phyloP scores from a whole-genome alignment of 2,888 invertebrate species.

The Drosophila mayaguana region DNA sequence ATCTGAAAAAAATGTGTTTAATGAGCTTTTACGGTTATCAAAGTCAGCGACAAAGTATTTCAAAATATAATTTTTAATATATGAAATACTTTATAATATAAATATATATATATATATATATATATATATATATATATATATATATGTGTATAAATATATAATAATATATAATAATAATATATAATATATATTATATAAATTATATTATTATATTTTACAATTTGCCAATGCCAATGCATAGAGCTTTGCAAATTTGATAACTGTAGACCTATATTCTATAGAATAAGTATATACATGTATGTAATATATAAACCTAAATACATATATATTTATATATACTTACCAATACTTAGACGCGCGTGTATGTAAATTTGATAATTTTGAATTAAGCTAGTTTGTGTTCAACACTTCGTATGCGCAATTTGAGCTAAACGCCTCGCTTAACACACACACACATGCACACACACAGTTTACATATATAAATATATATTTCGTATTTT shows the following conservation, averaged over 20 bases:
- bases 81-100: neutral
- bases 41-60: neutral
- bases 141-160: too few species aligned
- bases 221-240: too few species aligned
- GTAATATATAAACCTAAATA: neutral
- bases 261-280: neutral
- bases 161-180: neutral
- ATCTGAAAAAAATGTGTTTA: neutral
- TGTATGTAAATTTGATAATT: constrained; percentile 36
- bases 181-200: too few species aligned
- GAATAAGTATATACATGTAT: neutral
- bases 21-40: neutral
- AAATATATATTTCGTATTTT: constrained; percentile 3
- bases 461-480: constrained; percentile 2
- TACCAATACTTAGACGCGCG: neutral
- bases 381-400: constrained; percentile 56
- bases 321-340: too few species aligned
- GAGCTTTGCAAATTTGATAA: too few species aligned
- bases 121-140: too few species aligned
- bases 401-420: constrained; percentile 60
- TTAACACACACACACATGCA: constrained; percentile 39
- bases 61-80: neutral
- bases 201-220: neutral
- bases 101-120: too few species aligned
- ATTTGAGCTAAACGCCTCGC: constrained; percentile 61